Base-by-base conservation (phyloP, 1,140 invertebrate genomes). In the Drosophila santomea region DNA sequence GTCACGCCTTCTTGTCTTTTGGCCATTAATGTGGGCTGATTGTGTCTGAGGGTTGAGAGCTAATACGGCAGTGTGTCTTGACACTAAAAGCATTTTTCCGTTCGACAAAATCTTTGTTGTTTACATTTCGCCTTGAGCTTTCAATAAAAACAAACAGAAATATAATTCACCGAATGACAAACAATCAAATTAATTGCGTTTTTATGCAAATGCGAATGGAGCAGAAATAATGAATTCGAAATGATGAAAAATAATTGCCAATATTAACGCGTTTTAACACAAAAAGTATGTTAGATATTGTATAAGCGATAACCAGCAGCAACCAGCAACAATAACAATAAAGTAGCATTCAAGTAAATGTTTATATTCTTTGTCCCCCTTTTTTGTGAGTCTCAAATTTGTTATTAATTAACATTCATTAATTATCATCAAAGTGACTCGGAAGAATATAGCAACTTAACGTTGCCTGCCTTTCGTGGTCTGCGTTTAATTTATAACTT, bases 391-490 rank as follows among this genome's bases (percentile, higher is more conserved):
- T 57, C 54, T 80, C 67, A 86, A 80, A 84, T 77, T 85, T 81
- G 78, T 85, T 81, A 85, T 85, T 85, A 85, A 85, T 85, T 85
- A 85, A 72, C 63, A 78, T 61, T 67, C 77, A 85, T 85, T 85
- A 81, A 81, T 81, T 78, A 81, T 60, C 58, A 68, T 63, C 61
- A 51, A 44, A 75, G 48, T 60, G 61, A 72, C 41, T 62, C 57
- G 62, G 66, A 69, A 72, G 74, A 62, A 78, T 75, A 55, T 66
- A 48, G 62, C 48, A 55, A 69, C 60, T 57, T 67, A 66, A 74
- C 72, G 57, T 57, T 41, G 45, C 57, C 80, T 67, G 80, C 73
- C 56, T 74, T 84, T 85, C 77, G 78, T 68, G 61, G 62, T 23
- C 56, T 47, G 25, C 67, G 50, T 74, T 81, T 74, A 78, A 85